These are phyloP conservation scores for Drosophila virilis DNA, from an alignment of 1,140 invertebrate genomes.

Conservation along the genomic window DNA sequence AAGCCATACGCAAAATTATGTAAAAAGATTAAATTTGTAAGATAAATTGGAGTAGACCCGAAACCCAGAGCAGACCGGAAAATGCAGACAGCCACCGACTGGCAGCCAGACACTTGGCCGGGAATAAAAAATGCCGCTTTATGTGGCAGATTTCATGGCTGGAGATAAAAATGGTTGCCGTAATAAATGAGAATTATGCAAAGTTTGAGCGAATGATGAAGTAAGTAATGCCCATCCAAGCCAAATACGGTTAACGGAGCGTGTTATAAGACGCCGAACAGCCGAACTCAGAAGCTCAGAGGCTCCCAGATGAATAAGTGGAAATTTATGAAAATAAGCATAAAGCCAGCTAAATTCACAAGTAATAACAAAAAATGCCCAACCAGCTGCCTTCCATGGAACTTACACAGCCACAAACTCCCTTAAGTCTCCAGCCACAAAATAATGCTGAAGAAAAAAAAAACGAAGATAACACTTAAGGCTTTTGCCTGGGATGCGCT, in stretches of 20 bases:
- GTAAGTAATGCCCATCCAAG: conserved; percentile 69
- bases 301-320: conserved; percentile 70
- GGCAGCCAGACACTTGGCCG: conserved; percentile 29
- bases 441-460: conserved; percentile 4
- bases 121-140: conserved; percentile 46
- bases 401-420: conserved; percentile 49
- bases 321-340: conserved; percentile 77
- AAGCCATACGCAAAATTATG: conserved; percentile 76
- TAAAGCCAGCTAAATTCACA: conserved; percentile 55
- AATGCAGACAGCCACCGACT: conserved; percentile 5
- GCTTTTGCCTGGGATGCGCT: conserved; percentile 45
- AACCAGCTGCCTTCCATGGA: conserved; percentile 50
- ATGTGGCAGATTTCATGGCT: conserved; percentile 65
- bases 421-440: conserved; percentile 41
- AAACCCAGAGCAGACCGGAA: conserved; percentile 40
- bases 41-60: conserved; percentile 70
- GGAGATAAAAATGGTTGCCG: conserved; percentile 72
- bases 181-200: conserved; percentile 82
- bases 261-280: conserved; percentile 65
- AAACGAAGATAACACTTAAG: conserved; percentile 24
- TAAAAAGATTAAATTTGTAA: conserved; percentile 82
- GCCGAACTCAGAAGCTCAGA: conserved; percentile 18
- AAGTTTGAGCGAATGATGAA: conserved; percentile 79
- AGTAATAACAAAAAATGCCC: conserved; percentile 40
- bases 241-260: conserved; percentile 78